Evolutionary conservation across 2,888 invertebrate genomes (phyloP).

Genomic region (Oegoconia quadripuncta): DNA sequence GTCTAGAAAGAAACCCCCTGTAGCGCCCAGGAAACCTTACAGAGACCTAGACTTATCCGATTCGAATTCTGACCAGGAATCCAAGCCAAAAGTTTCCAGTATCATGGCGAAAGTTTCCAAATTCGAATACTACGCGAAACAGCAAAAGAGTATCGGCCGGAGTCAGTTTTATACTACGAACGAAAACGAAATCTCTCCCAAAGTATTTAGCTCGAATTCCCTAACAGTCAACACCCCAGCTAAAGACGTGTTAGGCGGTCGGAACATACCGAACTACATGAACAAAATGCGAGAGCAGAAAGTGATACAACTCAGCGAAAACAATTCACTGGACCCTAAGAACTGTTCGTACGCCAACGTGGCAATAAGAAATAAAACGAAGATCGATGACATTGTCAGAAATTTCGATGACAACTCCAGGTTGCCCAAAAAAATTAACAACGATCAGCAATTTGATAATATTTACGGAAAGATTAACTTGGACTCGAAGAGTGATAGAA

Average conservation of each 20-base stretch:
- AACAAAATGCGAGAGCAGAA: slow-evolving; percentile 76
- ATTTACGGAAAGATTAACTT: slow-evolving; percentile 66
- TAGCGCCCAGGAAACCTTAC: slow-evolving; percentile 80
- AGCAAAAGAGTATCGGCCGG: slow-evolving; percentile 72
- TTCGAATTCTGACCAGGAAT: slow-evolving; percentile 72
- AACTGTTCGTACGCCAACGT: slow-evolving; percentile 66
- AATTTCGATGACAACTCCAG: slow-evolving; percentile 68
- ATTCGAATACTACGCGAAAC: slow-evolving; percentile 87
- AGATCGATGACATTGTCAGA: slow-evolving; percentile 68
- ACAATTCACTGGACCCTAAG: slow-evolving; percentile 56
- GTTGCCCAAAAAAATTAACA: slow-evolving; percentile 63
- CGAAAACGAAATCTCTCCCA: slow-evolving; percentile 81
- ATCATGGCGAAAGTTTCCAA: slow-evolving; percentile 89
- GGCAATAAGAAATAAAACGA: slow-evolving; percentile 58
- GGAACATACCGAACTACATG: slow-evolving; percentile 79
- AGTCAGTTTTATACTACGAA: slow-evolving; percentile 66
- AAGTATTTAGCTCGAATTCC: slow-evolving; percentile 89
- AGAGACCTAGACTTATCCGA: slow-evolving; percentile 69
- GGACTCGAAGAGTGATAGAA: slow-evolving; percentile 30
- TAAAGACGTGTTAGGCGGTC: slow-evolving; percentile 86
- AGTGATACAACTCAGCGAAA: slow-evolving; percentile 56
- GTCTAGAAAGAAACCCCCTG: slow-evolving; percentile 82
- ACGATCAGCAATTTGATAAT: slow-evolving; percentile 58
- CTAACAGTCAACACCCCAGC: slow-evolving; percentile 90
- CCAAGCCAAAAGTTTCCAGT: slow-evolving; percentile 61